Evolutionary conservation across 92 coral and sea anemone species (phyloP).

Genomic region (Desmophyllum pertusum): DNA sequence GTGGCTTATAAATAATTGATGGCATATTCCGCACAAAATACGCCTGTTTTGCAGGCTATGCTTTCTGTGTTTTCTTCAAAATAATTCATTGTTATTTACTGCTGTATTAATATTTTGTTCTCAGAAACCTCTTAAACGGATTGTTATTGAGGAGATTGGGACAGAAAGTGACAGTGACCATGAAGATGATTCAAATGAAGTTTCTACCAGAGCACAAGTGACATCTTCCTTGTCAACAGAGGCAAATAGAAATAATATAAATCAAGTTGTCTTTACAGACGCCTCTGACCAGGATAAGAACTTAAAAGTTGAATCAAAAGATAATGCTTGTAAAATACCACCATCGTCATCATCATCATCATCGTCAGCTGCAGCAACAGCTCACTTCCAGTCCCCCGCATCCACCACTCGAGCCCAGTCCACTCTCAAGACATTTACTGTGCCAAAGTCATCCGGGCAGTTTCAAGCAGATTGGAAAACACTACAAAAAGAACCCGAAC

Average conservation of each 20-base stretch:
- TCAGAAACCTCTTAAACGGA: slow-evolving; percentile 89
- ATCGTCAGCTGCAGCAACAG: neutral
- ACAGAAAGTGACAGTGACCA: slow-evolving; percentile 74
- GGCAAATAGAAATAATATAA: neutral
- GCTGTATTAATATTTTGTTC: neutral
- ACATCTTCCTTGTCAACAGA: slow-evolving; percentile 33
- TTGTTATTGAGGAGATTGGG: slow-evolving; percentile 90
- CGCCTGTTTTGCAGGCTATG: too few relatives aligned
- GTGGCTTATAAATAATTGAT: too few relatives aligned
- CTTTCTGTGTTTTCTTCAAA: neutral
- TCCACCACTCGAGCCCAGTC: neutral
- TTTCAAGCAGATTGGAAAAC: slow-evolving; percentile 90
- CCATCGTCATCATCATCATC: neutral
- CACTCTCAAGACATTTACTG: slow-evolving; percentile 46
- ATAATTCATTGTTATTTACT: neutral
- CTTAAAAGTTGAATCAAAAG: slow-evolving; percentile 18
- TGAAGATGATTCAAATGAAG: slow-evolving; percentile 43
- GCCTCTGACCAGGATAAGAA: neutral
- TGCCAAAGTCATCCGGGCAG: slow-evolving; percentile 85
- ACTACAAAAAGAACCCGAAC: slow-evolving; percentile 70
- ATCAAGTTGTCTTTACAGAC: neutral
- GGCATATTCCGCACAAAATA: too few relatives aligned
- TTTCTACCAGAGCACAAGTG: slow-evolving; percentile 22
- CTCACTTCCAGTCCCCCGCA: neutral
- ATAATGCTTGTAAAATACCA: neutral